A percentile compares a stretch with the other conserved stretches of the same genome.
These are phyloP conservation scores for Leptinotarsa defecta DNA, from an alignment of 1,140 invertebrate genomes.

Conservation along the genomic window DNA sequence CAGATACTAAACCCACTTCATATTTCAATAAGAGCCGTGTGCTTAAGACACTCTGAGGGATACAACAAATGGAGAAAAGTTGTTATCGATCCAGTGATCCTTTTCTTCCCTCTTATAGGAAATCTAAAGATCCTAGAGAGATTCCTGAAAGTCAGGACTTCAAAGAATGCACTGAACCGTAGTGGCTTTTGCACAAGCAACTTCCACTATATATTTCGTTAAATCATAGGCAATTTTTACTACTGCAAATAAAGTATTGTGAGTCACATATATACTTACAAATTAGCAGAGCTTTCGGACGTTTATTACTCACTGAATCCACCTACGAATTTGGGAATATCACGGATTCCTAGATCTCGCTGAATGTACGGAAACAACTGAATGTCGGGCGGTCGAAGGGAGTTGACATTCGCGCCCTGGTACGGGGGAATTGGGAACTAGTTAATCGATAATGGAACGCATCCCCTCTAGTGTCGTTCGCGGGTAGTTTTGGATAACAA, in stretches of 20 bases:
- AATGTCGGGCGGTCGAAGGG: conserved; percentile 36
- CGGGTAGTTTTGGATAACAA: not conserved
- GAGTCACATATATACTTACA: not conserved
- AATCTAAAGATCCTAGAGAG: too few relatives aligned
- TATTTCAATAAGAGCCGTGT: too few relatives aligned
- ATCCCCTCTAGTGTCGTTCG: conserved; percentile 27
- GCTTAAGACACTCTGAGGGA: too few relatives aligned
- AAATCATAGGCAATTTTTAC: too few relatives aligned
- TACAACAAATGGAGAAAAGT: too few relatives aligned
- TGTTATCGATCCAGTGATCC: too few relatives aligned
- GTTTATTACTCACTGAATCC: not conserved
- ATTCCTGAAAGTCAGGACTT: too few relatives aligned
- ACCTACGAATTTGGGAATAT: not conserved
- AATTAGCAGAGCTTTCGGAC: not conserved
- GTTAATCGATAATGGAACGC: conserved; percentile 36
- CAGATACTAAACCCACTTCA: too few relatives aligned
- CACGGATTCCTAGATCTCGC: not conserved
- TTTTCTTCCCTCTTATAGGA: too few relatives aligned
- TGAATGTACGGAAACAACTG: conserved; percentile 23
- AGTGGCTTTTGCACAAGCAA: too few relatives aligned
- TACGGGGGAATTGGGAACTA: conserved; percentile 29
- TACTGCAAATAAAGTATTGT: not conserved
- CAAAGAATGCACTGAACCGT: too few relatives aligned
- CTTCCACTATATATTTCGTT: too few relatives aligned
- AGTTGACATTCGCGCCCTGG: conserved; percentile 34